A percentile compares a stretch with the other conserved stretches of the same genome.
phyloP scores from a whole-genome alignment of 2,113 vertebrate species.

The Channa maculata region DNA sequence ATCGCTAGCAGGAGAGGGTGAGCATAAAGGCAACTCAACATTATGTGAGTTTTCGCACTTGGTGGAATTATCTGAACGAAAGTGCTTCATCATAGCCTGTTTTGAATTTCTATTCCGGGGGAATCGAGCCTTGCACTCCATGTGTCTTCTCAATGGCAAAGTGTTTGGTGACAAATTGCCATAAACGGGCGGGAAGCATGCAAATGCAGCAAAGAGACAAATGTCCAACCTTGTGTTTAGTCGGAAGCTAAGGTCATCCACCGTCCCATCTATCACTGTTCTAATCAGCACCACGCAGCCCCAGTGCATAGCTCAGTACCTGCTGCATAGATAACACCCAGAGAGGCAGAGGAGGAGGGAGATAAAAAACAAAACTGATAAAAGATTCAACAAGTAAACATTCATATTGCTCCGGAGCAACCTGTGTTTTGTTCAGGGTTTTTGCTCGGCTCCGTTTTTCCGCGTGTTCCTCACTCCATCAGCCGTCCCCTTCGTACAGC shows the following conservation, averaged over 20 bases:
- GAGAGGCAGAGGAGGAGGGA: conserved; percentile 34
- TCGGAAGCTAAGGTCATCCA: conserved; percentile 82
- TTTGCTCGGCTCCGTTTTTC: conserved; percentile 25
- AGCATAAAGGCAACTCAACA: conserved; percentile 28
- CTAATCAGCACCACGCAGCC: conserved; percentile 82
- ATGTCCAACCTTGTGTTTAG: conserved; percentile 85
- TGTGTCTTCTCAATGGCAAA: conserved; percentile 55
- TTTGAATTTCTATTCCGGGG: conserved; percentile 44
- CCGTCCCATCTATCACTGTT: conserved; percentile 81
- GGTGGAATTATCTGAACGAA: conserved; percentile 56
- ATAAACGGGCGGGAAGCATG: conserved; percentile 77
- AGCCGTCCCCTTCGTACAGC: background rate
- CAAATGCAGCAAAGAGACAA: conserved; percentile 80
- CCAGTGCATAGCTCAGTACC: conserved; percentile 60
- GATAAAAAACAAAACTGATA: conserved; percentile 72
- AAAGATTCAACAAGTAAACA: conserved; percentile 82
- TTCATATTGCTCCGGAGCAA: conserved; percentile 51
- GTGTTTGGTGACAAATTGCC: conserved; percentile 78
- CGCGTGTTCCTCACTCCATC: background rate
- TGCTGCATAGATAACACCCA: conserved; percentile 79
- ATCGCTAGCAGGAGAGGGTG: conserved; percentile 20
- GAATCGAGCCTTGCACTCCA: conserved; percentile 41
- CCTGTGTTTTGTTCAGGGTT: conserved; percentile 6
- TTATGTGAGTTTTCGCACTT: conserved; percentile 27
- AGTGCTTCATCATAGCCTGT: conserved; percentile 73